Percentiles rank a stretch among this genome's conserved stretches.
Evolutionary conservation across 2,888 invertebrate species (phyloP).

Genomic region (Drosophila fulvimacula): DNA sequence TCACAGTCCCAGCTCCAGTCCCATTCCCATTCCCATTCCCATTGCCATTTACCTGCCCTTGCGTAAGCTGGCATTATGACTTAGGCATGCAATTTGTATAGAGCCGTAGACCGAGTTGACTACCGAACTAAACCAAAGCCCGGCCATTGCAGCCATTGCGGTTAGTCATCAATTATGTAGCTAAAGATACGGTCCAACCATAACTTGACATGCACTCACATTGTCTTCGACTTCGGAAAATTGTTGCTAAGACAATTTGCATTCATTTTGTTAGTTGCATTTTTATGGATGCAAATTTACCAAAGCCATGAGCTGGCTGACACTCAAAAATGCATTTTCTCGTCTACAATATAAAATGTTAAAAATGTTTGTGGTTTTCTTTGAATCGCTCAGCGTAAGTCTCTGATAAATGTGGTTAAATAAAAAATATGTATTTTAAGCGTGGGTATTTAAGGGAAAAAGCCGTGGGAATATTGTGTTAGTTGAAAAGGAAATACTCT

Average conservation of each 20-base stretch:
- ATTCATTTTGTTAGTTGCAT: constrained; percentile 10
- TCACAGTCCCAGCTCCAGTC: neutral
- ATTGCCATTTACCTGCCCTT: constrained; percentile 41
- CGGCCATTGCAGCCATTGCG: constrained; percentile 16
- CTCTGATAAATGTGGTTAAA: neutral
- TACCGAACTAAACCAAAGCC: constrained; percentile 15
- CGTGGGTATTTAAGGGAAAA: neutral
- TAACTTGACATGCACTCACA: constrained; percentile 23
- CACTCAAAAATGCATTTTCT: constrained; percentile 6
- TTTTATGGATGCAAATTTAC: constrained; percentile 9
- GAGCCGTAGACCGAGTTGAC: constrained; percentile 9
- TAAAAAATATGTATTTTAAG: neutral
- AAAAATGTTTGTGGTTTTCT: neutral
- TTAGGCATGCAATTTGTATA: constrained; percentile 63
- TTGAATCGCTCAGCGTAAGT: neutral
- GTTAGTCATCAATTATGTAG: constrained; percentile 30
- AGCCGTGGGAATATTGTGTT: neutral
- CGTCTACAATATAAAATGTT: constrained; percentile 1
- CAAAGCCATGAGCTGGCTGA: neutral
- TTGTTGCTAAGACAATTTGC: constrained; percentile 9
- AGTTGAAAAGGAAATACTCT: no score
- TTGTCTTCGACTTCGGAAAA: constrained; percentile 18
- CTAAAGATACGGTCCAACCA: constrained; percentile 15
- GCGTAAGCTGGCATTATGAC: constrained; percentile 55
- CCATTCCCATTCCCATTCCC: neutral